These are phyloP conservation scores for Brachypalpus laphriformis DNA, from an alignment of 2,888 invertebrate species.

Conservation along the genomic window DNA sequence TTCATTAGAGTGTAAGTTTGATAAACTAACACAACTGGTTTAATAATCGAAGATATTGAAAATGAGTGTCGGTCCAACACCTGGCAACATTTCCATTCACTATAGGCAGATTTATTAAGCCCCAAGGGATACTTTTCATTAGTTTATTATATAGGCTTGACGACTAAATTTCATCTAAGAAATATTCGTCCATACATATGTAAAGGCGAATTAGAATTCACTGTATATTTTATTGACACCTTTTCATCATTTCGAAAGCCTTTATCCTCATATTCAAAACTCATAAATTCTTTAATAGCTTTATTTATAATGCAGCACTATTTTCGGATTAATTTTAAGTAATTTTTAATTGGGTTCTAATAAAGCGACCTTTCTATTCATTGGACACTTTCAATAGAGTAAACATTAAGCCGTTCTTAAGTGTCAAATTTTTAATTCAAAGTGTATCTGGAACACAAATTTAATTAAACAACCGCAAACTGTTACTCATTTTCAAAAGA, in stretches of 20 bases:
- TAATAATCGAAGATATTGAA: too few species aligned
- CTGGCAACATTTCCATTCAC: too few species aligned
- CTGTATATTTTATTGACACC: background rate
- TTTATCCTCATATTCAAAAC: background rate
- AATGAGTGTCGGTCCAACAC: too few species aligned
- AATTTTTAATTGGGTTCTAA: background rate
- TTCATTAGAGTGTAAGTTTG: too few species aligned
- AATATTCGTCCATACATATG: background rate
- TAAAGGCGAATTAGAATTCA: background rate
- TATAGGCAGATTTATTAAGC: too few species aligned
- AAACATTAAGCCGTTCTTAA: background rate
- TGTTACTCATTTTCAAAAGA: background rate
- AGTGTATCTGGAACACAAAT: background rate
- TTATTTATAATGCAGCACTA: background rate
- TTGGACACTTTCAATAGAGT: background rate
- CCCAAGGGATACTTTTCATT: background rate
- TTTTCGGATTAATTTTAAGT: background rate
- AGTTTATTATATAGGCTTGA: background rate
- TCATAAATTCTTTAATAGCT: background rate
- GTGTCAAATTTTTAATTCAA: background rate
- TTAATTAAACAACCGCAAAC: background rate
- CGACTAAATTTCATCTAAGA: too few species aligned
- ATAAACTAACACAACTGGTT: too few species aligned
- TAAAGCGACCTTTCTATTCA: background rate
- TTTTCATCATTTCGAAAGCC: background rate